A percentile compares a stretch with the other conserved stretches of the same genome.
phyloP scores from a whole-genome alignment of 1,140 invertebrate genomes.

The Lordiphosa collinella region DNA sequence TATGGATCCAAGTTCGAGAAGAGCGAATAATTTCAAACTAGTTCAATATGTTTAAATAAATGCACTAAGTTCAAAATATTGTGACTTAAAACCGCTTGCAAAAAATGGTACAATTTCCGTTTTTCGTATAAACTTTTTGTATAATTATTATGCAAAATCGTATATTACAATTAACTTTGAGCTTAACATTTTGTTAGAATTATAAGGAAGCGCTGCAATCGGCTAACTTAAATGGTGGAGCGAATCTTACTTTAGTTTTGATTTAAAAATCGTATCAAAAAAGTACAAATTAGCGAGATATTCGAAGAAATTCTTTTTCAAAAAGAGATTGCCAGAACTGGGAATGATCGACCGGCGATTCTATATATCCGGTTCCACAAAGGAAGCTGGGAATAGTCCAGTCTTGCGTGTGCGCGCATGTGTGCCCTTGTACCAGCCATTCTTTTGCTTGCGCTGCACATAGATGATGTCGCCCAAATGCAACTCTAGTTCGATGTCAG shows the following conservation, averaged over 20 bases:
- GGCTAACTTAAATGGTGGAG: conserved; percentile 23
- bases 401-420: conserved; percentile 93
- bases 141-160: conserved; percentile 30
- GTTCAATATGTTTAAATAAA: conserved; percentile 43
- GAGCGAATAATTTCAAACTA: conserved; percentile 72
- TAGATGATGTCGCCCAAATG: conserved; percentile 94
- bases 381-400: conserved; percentile 95
- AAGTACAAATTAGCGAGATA: conserved; percentile 24
- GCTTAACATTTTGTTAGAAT: conserved; percentile 18
- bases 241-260: conserved; percentile 37
- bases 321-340: conserved; percentile 36
- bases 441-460: conserved; percentile 94
- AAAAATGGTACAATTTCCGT: no score
- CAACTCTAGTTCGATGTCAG: conserved; percentile 93
- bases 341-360: conserved; percentile 3
- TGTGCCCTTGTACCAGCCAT: conserved; percentile 97
- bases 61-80: no score
- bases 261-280: conserved; percentile 58
- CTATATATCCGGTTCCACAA: conserved; percentile 86
- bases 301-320: conserved; percentile 44
- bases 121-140: conserved; percentile 5
- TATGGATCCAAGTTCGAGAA: conserved; percentile 86
- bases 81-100: no score
- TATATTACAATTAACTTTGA: conserved; percentile 43
- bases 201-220: conserved; percentile 36